These are phyloP conservation scores for Temnothorax unifasciatus DNA, from an alignment of 2,888 invertebrate species.

Conservation along the genomic window DNA sequence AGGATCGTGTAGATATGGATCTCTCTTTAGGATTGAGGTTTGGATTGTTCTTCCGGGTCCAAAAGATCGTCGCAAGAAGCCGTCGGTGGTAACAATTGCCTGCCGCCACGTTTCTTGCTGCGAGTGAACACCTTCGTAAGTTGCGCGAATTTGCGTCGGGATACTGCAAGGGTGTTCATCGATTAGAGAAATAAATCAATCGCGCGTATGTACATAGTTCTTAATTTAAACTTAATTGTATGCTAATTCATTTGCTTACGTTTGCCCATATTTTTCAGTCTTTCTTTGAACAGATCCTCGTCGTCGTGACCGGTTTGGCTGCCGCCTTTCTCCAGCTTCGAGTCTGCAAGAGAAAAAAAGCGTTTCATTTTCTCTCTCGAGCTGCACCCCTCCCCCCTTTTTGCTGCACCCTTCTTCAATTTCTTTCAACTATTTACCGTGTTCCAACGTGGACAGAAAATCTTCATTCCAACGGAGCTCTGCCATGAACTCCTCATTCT, in stretches of 20 bases:
- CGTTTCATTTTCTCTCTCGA: not conserved
- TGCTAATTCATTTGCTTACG: conserved; percentile 85
- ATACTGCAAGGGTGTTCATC: conserved; percentile 87
- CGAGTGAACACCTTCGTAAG: conserved; percentile 92
- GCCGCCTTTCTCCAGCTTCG: conserved; percentile 80
- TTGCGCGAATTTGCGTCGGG: conserved; percentile 93
- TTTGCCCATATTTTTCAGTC: conserved; percentile 94
- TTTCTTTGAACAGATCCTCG: conserved; percentile 92
- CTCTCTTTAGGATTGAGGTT: conserved; percentile 78
- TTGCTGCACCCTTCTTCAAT: not conserved
- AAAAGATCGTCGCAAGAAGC: conserved; percentile 85
- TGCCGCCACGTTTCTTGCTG: conserved; percentile 84
- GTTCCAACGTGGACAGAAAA: conserved; percentile 94
- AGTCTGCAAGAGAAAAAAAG: conserved; percentile 74
- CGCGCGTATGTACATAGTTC: not conserved
- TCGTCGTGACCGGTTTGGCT: conserved; percentile 87
- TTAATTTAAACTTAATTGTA: not conserved
- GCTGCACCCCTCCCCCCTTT: too few species aligned
- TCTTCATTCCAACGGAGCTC: conserved; percentile 95
- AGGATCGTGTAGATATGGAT: not conserved
- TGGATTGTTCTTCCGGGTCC: conserved; percentile 84
- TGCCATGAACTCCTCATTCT: conserved; percentile 96
- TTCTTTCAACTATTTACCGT: conserved; percentile 87
- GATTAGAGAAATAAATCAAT: not conserved
- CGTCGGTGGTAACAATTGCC: conserved; percentile 84